phyloP scores from a whole-genome alignment of 2,113 vertebrate genomes.

The Lepus europaeus region DNA sequence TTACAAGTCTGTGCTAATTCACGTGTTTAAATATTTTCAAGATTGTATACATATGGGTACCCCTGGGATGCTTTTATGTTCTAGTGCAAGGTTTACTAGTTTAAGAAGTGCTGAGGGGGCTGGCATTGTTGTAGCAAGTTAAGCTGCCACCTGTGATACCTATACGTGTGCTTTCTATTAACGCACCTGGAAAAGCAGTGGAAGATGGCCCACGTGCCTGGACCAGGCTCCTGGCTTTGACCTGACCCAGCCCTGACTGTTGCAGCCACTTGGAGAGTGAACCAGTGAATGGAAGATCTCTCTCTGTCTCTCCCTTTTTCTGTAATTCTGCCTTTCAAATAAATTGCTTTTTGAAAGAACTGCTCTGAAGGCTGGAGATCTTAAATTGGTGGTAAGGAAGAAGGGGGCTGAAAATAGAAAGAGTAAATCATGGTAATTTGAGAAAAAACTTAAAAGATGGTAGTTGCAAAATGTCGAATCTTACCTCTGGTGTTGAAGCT shows the following conservation, averaged over 20 bases:
- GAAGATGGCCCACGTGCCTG: too few relatives aligned
- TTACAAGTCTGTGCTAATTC: neutral
- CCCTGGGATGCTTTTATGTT: neutral
- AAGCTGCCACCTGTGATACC: too few relatives aligned
- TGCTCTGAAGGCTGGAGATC: neutral
- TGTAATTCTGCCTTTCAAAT: too few relatives aligned
- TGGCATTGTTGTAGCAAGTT: too few relatives aligned
- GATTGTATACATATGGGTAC: neutral
- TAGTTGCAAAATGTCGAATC: neutral
- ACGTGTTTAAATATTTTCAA: neutral
- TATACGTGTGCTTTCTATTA: too few relatives aligned
- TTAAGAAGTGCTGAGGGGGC: neutral
- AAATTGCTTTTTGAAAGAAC: too few relatives aligned
- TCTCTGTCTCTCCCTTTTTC: too few relatives aligned
- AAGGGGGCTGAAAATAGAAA: neutral
- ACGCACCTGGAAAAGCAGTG: too few relatives aligned
- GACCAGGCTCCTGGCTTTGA: too few relatives aligned
- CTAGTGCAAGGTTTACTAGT: neutral
- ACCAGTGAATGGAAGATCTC: too few relatives aligned
- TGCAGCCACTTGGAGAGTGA: too few relatives aligned
- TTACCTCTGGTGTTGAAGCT: neutral
- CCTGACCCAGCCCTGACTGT: too few relatives aligned
- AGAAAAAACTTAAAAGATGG: neutral
- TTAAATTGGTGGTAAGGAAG: neutral
- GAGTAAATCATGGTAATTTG: neutral